phyloP scores from a whole-genome alignment of 1,140 invertebrate species.

The Zaprionus gabonicus region DNA sequence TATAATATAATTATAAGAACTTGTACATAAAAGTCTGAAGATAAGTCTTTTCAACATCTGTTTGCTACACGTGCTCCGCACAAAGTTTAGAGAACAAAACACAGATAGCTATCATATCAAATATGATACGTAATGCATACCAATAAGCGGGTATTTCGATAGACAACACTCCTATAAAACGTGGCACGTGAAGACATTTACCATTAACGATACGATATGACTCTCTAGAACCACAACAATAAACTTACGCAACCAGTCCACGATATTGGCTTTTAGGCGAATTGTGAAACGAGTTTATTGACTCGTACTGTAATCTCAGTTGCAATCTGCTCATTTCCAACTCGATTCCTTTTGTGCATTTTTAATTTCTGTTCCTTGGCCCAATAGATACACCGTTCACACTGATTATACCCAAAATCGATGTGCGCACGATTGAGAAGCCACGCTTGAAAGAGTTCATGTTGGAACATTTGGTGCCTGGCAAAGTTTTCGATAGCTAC shows the following conservation, averaged over 20 bases:
- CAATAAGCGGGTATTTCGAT: conserved; percentile 16
- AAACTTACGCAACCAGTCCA: conserved; percentile 6
- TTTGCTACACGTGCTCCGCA: background rate
- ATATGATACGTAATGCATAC: conserved; percentile 12
- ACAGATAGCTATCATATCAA: background rate
- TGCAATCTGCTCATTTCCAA: background rate
- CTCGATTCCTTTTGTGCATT: background rate
- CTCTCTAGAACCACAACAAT: conserved; percentile 2
- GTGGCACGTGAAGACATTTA: conserved; percentile 18
- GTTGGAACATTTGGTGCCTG: conserved; percentile 86
- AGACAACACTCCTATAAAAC: conserved; percentile 14
- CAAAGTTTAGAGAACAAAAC: conserved; percentile 9
- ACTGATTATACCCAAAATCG: conserved; percentile 86
- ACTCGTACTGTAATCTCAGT: background rate
- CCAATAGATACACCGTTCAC: conserved; percentile 86
- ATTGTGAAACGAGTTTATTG: background rate
- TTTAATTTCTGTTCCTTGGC: conserved; percentile 49
- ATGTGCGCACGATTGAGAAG: conserved; percentile 85
- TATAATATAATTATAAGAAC: too few relatives aligned
- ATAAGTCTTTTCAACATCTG: background rate
- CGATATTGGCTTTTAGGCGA: background rate
- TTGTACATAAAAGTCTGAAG: background rate
- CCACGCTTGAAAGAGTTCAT: conserved; percentile 86
- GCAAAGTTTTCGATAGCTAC: conserved; percentile 85
- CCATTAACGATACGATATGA: background rate